These are phyloP conservation scores for Xanthia icteritia DNA, from an alignment of 2,888 invertebrate genomes.

Conservation along the genomic window DNA sequence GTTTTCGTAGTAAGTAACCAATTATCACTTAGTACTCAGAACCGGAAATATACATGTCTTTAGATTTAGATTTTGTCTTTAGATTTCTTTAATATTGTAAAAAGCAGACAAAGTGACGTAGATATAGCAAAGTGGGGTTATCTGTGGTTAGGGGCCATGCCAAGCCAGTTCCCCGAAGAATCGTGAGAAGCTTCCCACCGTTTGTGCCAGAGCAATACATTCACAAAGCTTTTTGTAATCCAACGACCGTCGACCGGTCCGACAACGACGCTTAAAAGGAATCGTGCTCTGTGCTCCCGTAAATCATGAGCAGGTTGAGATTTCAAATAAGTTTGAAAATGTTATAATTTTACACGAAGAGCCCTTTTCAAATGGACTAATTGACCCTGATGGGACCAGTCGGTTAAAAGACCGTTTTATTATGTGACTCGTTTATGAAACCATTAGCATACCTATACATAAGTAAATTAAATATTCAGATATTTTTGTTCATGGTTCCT, in stretches of 20 bases:
- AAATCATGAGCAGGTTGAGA: constrained; percentile 58
- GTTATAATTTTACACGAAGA: constrained; percentile 46
- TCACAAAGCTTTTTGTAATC: constrained; percentile 69
- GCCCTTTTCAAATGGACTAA: constrained; percentile 25
- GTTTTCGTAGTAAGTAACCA: neutral
- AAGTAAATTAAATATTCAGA: neutral
- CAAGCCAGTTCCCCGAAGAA: constrained; percentile 62
- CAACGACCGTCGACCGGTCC: constrained; percentile 68
- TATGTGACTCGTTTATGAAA: constrained; percentile 9
- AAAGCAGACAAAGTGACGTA: constrained; percentile 49
- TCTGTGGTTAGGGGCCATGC: constrained; percentile 47
- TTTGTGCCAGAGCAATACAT: constrained; percentile 75
- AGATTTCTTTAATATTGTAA: constrained; percentile 38
- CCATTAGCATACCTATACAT: constrained; percentile 19
- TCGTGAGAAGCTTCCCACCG: constrained; percentile 85
- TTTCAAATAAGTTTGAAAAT: constrained; percentile 54
- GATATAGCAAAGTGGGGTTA: constrained; percentile 59
- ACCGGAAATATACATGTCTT: constrained; percentile 25
- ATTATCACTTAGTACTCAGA: constrained; percentile 16
- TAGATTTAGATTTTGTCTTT: constrained; percentile 17
- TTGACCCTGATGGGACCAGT: constrained; percentile 42
- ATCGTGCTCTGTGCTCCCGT: constrained; percentile 45
- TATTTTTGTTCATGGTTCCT: constrained; percentile 13
- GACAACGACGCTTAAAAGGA: constrained; percentile 59
- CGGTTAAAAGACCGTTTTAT: constrained; percentile 11